phyloP scores from a whole-genome alignment of 2,113 vertebrate genomes.

The Apeltes quadracus region DNA sequence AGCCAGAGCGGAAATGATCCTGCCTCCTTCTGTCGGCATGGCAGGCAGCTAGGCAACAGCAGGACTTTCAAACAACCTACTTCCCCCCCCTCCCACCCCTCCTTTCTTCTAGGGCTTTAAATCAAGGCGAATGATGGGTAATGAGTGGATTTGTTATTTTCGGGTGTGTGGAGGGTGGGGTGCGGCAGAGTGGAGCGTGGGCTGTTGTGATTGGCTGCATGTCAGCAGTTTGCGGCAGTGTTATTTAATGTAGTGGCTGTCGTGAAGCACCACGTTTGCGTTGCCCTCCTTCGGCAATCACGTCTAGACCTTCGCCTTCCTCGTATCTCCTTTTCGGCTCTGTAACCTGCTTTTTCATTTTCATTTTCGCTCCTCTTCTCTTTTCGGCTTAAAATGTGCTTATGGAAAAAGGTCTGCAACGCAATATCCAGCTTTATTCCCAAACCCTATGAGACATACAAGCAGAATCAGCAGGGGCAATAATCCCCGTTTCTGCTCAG shows the following conservation, averaged over 20 bases:
- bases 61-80: constrained; percentile 57
- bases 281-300: constrained; percentile 42
- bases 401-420: constrained; percentile 25
- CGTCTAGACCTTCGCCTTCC: background rate
- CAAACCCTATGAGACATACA: constrained; percentile 44
- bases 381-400: constrained; percentile 14
- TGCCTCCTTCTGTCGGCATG: constrained; percentile 49
- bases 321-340: background rate
- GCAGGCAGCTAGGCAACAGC: constrained; percentile 69
- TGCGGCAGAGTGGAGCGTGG: background rate
- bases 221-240: constrained; percentile 40
- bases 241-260: constrained; percentile 48
- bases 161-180: background rate
- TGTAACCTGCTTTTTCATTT: background rate
- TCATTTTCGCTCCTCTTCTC: background rate
- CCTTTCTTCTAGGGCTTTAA: constrained; percentile 52
- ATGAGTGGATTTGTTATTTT: constrained; percentile 46
- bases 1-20: constrained; percentile 57
- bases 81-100: constrained; percentile 1
- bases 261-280: constrained; percentile 48
- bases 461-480: constrained; percentile 44
- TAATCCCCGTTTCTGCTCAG: constrained; percentile 64
- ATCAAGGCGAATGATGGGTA: constrained; percentile 57
- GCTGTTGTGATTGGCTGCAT: constrained; percentile 54
- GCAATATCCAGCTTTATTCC: constrained; percentile 39